phyloP scores from a whole-genome alignment of 2,888 invertebrate genomes.

The Caenorhabditis sp. region DNA sequence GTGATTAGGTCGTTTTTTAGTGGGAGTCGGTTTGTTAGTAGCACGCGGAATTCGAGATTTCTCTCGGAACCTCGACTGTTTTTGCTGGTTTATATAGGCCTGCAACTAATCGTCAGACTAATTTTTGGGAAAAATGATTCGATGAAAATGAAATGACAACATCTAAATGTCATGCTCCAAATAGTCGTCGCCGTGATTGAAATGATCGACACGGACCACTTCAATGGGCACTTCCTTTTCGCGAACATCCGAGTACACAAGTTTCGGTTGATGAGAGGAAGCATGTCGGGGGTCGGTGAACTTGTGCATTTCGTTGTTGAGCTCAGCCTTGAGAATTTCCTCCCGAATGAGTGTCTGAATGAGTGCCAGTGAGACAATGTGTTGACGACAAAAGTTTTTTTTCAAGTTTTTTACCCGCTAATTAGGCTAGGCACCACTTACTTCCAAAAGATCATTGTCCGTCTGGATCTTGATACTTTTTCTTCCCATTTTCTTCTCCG shows the following conservation, averaged over 20 bases:
- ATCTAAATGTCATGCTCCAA: slow-evolving; percentile 63
- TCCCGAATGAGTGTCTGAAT: slow-evolving; percentile 69
- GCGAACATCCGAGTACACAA: slow-evolving; percentile 61
- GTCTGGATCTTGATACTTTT: slow-evolving; percentile 70
- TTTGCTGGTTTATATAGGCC: slow-evolving; percentile 60
- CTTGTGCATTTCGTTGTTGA: slow-evolving; percentile 71
- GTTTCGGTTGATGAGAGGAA: slow-evolving; percentile 52
- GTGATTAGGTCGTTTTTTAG: slow-evolving; percentile 40
- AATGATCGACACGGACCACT: slow-evolving; percentile 60
- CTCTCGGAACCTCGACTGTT: slow-evolving; percentile 48
- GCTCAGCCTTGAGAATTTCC: slow-evolving; percentile 71
- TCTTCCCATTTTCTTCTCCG: slow-evolving; percentile 63
- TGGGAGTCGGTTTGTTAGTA: slow-evolving; percentile 50
- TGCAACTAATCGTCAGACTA: slow-evolving; percentile 46
- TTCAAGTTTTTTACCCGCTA: too few species aligned
- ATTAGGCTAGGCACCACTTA: slow-evolving; percentile 33
- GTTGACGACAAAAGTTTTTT: slow-evolving; percentile 16
- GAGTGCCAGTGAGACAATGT: slow-evolving; percentile 12
- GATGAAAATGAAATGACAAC: slow-evolving; percentile 14
- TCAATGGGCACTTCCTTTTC: slow-evolving; percentile 66
- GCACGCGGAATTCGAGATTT: slow-evolving; percentile 56
- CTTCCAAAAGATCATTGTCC: slow-evolving; percentile 69
- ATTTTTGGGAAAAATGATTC: background rate
- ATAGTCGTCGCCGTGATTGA: slow-evolving; percentile 47
- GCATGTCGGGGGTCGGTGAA: slow-evolving; percentile 54